These are phyloP conservation scores for Copsychus sechellarum DNA, from an alignment of 2,113 vertebrate species.

Conservation along the genomic window DNA sequence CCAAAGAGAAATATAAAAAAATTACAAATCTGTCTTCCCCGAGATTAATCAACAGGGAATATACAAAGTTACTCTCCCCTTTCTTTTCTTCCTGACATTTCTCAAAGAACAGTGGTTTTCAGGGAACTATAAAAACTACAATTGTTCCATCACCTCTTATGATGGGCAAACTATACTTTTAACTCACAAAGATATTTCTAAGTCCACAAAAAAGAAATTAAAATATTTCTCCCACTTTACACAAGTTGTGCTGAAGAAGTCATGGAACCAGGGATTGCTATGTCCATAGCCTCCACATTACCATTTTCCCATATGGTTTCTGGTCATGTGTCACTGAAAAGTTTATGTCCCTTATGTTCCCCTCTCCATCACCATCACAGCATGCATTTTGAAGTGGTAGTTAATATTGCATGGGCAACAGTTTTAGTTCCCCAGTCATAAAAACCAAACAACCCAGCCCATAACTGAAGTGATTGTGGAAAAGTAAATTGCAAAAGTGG, in stretches of 20 bases:
- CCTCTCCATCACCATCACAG: not conserved
- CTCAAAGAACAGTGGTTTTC: not conserved
- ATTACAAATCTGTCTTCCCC: not conserved
- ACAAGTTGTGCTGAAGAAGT: not conserved
- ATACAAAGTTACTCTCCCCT: not conserved
- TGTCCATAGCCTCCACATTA: not conserved
- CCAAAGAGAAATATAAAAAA: not conserved
- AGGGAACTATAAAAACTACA: not conserved
- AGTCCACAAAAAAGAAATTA: not conserved
- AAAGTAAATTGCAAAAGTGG: not conserved
- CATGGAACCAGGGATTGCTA: not conserved
- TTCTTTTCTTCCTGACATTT: not conserved
- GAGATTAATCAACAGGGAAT: not conserved
- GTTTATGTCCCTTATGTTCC: not conserved
- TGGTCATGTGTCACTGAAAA: not conserved
- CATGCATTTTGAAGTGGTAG: not conserved
- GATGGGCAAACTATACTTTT: not conserved
- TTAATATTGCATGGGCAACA: not conserved
- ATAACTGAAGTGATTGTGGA: not conserved
- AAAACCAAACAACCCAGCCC: not conserved
- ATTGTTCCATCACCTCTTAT: not conserved
- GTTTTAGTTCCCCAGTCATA: not conserved
- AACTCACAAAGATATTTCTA: not conserved
- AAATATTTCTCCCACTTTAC: not conserved
- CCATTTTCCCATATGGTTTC: not conserved